phyloP scores from a whole-genome alignment of 1,140 invertebrate genomes.

The Lepidostoma basale region DNA sequence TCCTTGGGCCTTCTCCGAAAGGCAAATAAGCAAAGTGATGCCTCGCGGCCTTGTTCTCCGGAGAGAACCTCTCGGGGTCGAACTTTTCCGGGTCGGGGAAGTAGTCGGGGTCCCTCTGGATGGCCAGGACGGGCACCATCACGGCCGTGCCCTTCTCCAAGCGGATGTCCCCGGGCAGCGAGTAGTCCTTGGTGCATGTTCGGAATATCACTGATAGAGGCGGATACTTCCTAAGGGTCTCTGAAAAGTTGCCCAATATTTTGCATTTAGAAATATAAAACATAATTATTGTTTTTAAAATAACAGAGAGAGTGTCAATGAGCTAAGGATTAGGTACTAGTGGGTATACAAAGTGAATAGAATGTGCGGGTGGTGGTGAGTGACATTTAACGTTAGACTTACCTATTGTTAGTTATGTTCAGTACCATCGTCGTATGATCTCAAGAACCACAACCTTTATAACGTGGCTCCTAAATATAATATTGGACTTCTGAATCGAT shows the following conservation, averaged over 20 bases:
- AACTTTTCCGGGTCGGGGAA: conserved; percentile 54
- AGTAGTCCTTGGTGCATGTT: conserved; percentile 46
- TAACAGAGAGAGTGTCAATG: neutral
- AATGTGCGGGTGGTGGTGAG: neutral
- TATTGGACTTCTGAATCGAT: neutral
- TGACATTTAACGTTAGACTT: neutral
- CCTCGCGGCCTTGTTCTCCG: conserved; percentile 48
- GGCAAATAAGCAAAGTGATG: conserved; percentile 55
- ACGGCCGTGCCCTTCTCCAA: conserved; percentile 59
- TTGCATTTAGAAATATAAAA: neutral
- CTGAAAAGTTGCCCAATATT: no score
- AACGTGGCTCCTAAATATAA: no score
- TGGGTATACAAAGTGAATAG: no score
- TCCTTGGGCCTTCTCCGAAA: conserved; percentile 63
- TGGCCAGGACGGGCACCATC: conserved; percentile 56
- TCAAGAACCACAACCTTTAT: no score
- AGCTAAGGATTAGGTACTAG: no score
- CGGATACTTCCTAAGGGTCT: conserved; percentile 49
- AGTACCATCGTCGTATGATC: no score
- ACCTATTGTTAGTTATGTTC: neutral
- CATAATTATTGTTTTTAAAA: neutral
- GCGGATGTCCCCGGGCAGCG: conserved; percentile 55
- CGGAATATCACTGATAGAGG: conserved; percentile 46
- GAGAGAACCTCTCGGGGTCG: conserved; percentile 54
- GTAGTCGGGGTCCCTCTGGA: conserved; percentile 52